Percentiles rank a stretch among this genome's conserved stretches.
Conservation (phyloP, 1,140 invertebrate species). For the Archivesica marissinica region DNA sequence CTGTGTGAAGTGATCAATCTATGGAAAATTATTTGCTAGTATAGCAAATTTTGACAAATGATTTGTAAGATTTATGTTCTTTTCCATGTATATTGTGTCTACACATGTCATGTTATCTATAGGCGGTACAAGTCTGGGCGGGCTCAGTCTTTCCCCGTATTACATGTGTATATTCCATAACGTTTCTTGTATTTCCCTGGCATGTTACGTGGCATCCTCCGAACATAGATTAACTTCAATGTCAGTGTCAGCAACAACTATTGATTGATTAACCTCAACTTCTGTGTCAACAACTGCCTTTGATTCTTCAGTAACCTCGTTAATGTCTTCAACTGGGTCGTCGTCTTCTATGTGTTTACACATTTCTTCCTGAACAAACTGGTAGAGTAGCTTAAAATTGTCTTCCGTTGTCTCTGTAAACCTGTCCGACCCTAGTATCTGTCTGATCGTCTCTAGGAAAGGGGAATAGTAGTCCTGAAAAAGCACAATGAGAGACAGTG, state of each 20-base stretch:
- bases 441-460: slow-evolving; percentile 43
- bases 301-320: background rate
- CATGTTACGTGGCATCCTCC: slow-evolving; percentile 4
- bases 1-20: too few relatives aligned
- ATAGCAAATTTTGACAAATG: too few relatives aligned
- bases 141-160: too few relatives aligned
- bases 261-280: background rate
- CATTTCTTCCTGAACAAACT: slow-evolving; percentile 53
- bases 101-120: too few relatives aligned
- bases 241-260: slow-evolving; percentile 23
- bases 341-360: slow-evolving; percentile 32
- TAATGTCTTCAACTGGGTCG: too few relatives aligned
- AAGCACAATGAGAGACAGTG: background rate
- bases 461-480: slow-evolving; percentile 38
- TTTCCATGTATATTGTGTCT: too few relatives aligned
- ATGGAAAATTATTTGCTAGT: too few relatives aligned
- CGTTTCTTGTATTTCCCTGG: too few relatives aligned
- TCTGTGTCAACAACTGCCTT: background rate
- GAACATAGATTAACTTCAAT: slow-evolving; percentile 39
- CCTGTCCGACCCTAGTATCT: slow-evolving; percentile 41
- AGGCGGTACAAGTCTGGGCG: too few relatives aligned
- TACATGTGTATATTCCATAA: too few relatives aligned
- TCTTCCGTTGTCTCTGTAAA: slow-evolving; percentile 57
- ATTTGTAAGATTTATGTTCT: too few relatives aligned
- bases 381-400: slow-evolving; percentile 45